Percentiles rank a stretch among this genome's conserved stretches.
phyloP scores from a whole-genome alignment of 2,888 invertebrate species.

The Drosophila nr. fundita region DNA sequence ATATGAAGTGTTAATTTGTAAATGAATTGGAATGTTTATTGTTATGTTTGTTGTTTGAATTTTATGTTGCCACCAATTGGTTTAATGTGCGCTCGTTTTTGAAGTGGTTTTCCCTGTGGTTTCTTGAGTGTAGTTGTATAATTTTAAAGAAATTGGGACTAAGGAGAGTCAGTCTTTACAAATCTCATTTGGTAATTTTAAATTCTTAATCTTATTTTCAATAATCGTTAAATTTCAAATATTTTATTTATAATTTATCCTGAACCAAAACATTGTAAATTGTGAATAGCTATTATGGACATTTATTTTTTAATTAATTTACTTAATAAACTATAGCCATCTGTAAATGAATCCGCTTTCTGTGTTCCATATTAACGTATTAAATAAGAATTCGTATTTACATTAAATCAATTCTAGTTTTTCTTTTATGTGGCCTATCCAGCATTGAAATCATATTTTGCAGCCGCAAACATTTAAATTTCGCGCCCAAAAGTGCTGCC shows the following conservation, averaged over 20 bases:
- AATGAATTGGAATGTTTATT: conserved; percentile 63
- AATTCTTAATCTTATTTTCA: background rate
- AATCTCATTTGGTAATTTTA: background rate
- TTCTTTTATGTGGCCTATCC: background rate
- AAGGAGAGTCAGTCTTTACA: background rate
- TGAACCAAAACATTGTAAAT: background rate
- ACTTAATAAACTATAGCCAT: background rate
- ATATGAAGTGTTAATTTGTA: conserved; percentile 79
- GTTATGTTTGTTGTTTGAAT: conserved; percentile 55
- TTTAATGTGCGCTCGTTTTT: conserved; percentile 1
- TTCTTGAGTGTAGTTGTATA: background rate
- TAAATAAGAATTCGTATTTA: too few relatives aligned
- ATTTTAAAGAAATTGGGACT: background rate
- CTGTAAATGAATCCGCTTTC: background rate
- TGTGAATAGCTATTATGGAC: background rate
- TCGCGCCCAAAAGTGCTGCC: conserved; percentile 26
- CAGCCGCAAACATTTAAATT: background rate
- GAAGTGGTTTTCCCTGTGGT: background rate
- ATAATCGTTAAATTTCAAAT: background rate
- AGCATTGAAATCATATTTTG: background rate
- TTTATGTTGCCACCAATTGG: conserved; percentile 61
- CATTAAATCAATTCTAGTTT: background rate
- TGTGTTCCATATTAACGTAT: background rate
- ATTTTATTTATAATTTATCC: background rate
- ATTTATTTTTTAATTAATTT: too few relatives aligned